Percentiles rank a stretch among this genome's conserved stretches.
These are phyloP conservation scores for Chrysotoxum bicinctum DNA, from an alignment of 2,888 invertebrate genomes.

Conservation along the genomic window DNA sequence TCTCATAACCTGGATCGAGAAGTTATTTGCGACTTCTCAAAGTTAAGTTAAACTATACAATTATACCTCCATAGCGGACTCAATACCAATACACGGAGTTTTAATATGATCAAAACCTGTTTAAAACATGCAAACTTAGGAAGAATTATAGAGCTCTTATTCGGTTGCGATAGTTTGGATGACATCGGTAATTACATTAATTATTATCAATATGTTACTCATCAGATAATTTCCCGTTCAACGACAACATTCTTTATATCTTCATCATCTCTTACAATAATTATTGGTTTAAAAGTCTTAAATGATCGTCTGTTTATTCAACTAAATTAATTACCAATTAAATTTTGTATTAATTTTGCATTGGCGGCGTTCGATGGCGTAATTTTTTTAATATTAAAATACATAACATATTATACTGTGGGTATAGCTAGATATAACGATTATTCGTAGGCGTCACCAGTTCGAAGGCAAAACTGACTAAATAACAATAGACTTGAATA, in stretches of 20 bases:
- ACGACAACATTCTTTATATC: not conserved
- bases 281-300: not conserved
- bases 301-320: not conserved
- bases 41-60: too few relatives aligned
- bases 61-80: too few relatives aligned
- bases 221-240: not conserved
- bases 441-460: too few relatives aligned
- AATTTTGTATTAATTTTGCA: not conserved
- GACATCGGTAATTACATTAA: not conserved
- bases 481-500: too few relatives aligned
- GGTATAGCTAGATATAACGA: too few relatives aligned
- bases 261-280: not conserved
- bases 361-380: not conserved
- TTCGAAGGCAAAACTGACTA: too few relatives aligned
- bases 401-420: too few relatives aligned
- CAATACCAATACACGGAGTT: too few relatives aligned
- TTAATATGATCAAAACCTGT: too few relatives aligned
- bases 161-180: not conserved
- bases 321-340: not conserved
- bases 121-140: not conserved
- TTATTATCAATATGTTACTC: not conserved
- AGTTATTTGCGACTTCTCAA: too few relatives aligned
- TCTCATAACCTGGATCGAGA: too few relatives aligned
- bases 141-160: not conserved
- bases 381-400: too few relatives aligned